Conservation (phyloP, 2,888 invertebrate genomes). For the Dyspetes luteomarginatus region DNA sequence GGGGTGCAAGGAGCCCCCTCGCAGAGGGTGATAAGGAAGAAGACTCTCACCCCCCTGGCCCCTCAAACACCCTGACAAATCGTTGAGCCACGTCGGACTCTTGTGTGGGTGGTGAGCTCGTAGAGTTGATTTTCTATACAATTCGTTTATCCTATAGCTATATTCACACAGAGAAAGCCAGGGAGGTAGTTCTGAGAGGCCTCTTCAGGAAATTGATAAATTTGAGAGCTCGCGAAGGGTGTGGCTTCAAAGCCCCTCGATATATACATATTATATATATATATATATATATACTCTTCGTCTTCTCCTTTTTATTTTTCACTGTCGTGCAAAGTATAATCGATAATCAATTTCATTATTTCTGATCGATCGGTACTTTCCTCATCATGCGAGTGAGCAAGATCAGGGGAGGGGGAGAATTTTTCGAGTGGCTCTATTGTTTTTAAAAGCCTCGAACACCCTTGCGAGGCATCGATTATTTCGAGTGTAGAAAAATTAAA, state of each 20-base stretch:
- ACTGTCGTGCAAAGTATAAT: constrained; percentile 46
- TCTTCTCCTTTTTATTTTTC: too few species aligned
- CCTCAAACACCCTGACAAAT: constrained; percentile 59
- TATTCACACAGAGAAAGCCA: too few species aligned
- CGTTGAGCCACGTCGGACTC: constrained; percentile 36
- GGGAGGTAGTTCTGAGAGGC: background rate
- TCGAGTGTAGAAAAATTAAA: too few species aligned
- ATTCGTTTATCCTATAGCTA: too few species aligned
- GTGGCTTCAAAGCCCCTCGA: constrained; percentile 8
- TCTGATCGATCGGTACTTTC: constrained; percentile 27
- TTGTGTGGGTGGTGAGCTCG: constrained; percentile 31
- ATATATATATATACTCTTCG: too few species aligned
- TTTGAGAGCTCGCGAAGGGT: constrained; percentile 34
- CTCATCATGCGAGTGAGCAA: background rate
- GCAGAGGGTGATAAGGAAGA: too few species aligned
- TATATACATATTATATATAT: too few species aligned
- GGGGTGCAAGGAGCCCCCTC: too few species aligned
- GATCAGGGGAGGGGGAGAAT: background rate
- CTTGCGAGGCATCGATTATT: too few species aligned
- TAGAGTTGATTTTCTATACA: too few species aligned
- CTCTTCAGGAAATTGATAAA: constrained; percentile 58
- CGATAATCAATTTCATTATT: constrained; percentile 52
- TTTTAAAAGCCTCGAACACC: too few species aligned
- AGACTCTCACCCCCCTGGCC: background rate
- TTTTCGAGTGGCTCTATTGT: too few species aligned